Percentiles rank a stretch among this genome's conserved stretches.
phyloP scores from a whole-genome alignment of 2,113 vertebrate genomes.

The Talpa occidentalis region DNA sequence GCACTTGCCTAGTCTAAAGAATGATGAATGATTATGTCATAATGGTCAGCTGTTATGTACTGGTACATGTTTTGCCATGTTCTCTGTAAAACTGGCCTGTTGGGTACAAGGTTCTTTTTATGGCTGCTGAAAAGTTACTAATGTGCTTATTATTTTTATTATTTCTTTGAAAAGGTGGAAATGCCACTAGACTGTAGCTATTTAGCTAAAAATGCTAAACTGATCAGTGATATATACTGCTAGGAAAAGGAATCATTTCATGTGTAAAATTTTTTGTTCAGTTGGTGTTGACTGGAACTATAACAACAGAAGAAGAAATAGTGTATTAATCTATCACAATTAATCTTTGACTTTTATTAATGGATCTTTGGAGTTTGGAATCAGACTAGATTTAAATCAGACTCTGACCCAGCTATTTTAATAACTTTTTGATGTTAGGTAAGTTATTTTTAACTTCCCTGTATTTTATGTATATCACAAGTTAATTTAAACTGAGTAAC shows the following conservation, averaged over 20 bases:
- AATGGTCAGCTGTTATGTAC: neutral
- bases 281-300: neutral
- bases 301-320: neutral
- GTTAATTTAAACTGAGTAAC: slow-evolving; percentile 48
- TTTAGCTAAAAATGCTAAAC: slow-evolving; percentile 2
- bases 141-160: slow-evolving; percentile 3
- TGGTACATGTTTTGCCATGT: neutral
- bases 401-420: neutral
- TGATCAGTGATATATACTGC: neutral
- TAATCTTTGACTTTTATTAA: slow-evolving; percentile 41
- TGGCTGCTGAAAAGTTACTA: neutral
- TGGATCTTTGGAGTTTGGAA: slow-evolving; percentile 1
- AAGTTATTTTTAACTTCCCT: neutral
- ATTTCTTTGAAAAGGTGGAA: slow-evolving; percentile 23
- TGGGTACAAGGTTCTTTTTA: neutral
- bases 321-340: neutral
- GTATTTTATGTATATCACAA: slow-evolving; percentile 10
- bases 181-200: neutral
- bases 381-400: slow-evolving; percentile 18
- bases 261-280: neutral
- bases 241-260: slow-evolving; percentile 41
- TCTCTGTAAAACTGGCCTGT: neutral
- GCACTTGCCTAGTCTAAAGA: neutral
- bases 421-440: neutral
- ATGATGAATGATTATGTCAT: neutral